Conservation (phyloP, 2,888 invertebrate genomes). For the Aromia moschata region DNA sequence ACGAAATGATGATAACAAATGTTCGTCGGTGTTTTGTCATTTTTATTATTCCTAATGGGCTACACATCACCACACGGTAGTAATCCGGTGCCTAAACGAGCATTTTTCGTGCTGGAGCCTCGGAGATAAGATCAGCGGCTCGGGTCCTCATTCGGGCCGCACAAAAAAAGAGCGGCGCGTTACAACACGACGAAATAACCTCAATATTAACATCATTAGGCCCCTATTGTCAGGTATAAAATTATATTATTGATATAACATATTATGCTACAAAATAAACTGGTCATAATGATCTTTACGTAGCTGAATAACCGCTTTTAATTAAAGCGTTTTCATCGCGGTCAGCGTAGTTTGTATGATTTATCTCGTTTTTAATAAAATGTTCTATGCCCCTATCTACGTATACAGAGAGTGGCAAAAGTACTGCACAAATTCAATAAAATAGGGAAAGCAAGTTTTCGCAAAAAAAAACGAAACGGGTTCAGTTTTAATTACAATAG, state of each 20-base stretch:
- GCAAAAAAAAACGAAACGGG: too few species aligned
- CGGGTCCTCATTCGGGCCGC: constrained; percentile 35
- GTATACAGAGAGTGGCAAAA: too few species aligned
- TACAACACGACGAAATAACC: constrained; percentile 49
- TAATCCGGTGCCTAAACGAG: constrained; percentile 46
- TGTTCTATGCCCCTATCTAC: too few species aligned
- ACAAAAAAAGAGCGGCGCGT: constrained; percentile 47
- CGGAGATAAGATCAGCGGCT: constrained; percentile 48
- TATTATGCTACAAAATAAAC: constrained; percentile 35
- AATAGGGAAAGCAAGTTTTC: too few species aligned
- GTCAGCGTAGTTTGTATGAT: too few species aligned
- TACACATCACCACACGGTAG: constrained; percentile 43
- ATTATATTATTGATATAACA: constrained; percentile 46
- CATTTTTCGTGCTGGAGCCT: constrained; percentile 48
- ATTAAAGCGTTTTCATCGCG: constrained; percentile 1
- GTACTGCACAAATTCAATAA: too few species aligned
- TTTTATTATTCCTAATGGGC: constrained; percentile 35
- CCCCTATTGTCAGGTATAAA: constrained; percentile 50
- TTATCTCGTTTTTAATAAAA: too few species aligned
- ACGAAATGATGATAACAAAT: constrained; percentile 30
- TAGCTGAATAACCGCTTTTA: constrained; percentile 6
- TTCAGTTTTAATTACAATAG: too few species aligned
- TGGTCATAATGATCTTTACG: constrained; percentile 31
- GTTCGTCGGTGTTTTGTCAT: constrained; percentile 30
- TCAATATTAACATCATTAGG: constrained; percentile 53